Evolutionary conservation across 1,140 invertebrate genomes (phyloP), one percentile per base, ranked within the genome.

Genomic region (Cardiocondyla obscurior): DNA sequence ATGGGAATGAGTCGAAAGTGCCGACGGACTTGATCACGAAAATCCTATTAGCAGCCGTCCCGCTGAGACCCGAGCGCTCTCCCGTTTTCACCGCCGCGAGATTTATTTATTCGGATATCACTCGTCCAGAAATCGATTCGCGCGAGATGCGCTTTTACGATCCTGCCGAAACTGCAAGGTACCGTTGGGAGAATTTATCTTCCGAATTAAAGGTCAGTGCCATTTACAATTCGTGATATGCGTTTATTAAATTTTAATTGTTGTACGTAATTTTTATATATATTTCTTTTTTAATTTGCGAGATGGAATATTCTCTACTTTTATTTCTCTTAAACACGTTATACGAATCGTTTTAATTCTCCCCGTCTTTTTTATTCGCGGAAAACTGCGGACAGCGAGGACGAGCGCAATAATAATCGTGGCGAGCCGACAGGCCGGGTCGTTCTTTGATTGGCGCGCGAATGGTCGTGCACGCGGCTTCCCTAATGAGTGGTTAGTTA

Each of bases 1-100:
- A 88, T 89, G 84, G 84, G 88, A 88, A 88, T 79, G 86, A 79
- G 73, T 84, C 65, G 77, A 82, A 76, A 85, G 81, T 83, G 46
- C 67, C 67, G 76, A 77, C 62, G 19, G 72, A 85, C 44, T 67
- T 60, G 84, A 86, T 86, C 82, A 86, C 82, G 82, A 86, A 86
- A 86, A 84, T 84, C 74, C 76, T 84, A 84, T 84, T 81, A 84
- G 76, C 64, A 82, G 57, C 33, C 49, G 44, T 72, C 64, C 65
- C 19, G 42, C 33, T 42, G 76, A 84, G 49, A 84, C 70, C 70
- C 64, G 62, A 81, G 42, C 51, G 25, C 42, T 82, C 81, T 60
- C 57, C 28, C n/a, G 22, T 12, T 14, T 22, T 22, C 58, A 2
- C 33, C 33, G 33, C 57, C 57, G 28, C n/a, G 30, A 58, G 57